Evolutionary conservation across 2,888 invertebrate species (phyloP), one percentile per base, ranked within the genome.

Genomic region (Keiferia lycopersicella): DNA sequence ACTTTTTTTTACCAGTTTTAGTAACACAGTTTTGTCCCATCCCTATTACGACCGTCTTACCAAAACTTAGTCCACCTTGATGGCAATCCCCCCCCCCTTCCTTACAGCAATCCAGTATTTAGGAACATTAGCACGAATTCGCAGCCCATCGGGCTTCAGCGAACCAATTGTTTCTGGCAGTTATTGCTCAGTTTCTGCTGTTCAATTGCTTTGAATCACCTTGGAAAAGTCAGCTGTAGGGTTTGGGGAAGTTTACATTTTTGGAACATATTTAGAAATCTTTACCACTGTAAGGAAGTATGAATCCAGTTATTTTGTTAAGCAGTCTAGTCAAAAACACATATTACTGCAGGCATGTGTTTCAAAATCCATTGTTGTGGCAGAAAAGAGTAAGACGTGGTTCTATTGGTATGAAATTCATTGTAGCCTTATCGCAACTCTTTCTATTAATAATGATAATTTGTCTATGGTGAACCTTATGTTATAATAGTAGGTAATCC

Each of bases 31-130:
- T 64, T 16, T 10, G 34, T 50, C 66, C 41, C 82, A 72, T 64
- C 81, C 67, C 80, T 83, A 78, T 62, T 69, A 71, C 74, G 75
- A 80, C 77, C 71, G 71, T 67, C 72, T 70, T 75, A 74, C 70
- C 69, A 72, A 78, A 84, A 82, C 75, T 80, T 79, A 71, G 84
- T 87, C 82, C 82, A 88, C 88, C 88, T 89, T 87, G 82, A 83
- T 78, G 76, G 79, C 81, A 81, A 78, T 84, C 83, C n/a, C n/a
- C 56, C 56, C 56, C 16, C 22, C 16, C 30, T n/a, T n/a, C n/a
- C n/a, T n/a, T 30, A 66, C 67, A 68, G 67, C 71, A 71, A 73
- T 74, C 68, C 64, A 71, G 72, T 76, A 73, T 72, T 78, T 76
- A 68, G 66, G 67, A 68, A 66, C 73, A 73, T 80, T 76, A 78